phyloP scores from a whole-genome alignment of 2,113 vertebrate species.

The Sebastes fasciatus region DNA sequence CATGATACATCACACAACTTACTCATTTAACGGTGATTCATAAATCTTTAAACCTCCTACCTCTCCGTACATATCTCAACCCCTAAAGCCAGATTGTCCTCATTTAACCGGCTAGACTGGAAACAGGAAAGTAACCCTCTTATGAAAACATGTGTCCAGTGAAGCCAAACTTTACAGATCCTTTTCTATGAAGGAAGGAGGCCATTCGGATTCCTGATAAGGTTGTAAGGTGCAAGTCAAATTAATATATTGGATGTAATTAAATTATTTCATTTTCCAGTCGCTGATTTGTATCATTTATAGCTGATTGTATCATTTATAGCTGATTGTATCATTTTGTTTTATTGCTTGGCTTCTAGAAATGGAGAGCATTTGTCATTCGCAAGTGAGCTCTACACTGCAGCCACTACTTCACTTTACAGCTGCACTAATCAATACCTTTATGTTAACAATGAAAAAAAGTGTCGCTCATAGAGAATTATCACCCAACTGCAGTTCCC shows the following conservation, averaged over 20 bases:
- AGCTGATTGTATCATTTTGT: background rate
- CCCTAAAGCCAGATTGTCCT: background rate
- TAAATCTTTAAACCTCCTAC: background rate
- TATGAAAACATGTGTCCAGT: slow-evolving; percentile 4
- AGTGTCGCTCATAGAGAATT: background rate
- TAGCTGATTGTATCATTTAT: background rate
- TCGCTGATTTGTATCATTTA: background rate
- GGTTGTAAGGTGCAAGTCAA: background rate
- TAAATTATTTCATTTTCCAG: slow-evolving; percentile 3
- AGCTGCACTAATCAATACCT: background rate
- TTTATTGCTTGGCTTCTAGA: background rate
- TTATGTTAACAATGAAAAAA: background rate
- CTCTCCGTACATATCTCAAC: background rate
- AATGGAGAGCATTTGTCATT: slow-evolving; percentile 5
- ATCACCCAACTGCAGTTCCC: background rate
- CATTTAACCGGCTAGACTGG: slow-evolving; percentile 9
- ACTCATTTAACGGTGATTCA: background rate
- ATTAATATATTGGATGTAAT: background rate
- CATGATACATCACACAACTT: slow-evolving; percentile 13
- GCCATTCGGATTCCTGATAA: background rate
- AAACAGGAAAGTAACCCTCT: slow-evolving; percentile 23
- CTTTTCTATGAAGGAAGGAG: background rate
- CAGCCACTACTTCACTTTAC: background rate
- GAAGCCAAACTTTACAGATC: slow-evolving; percentile 2
- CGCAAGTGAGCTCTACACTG: background rate